A percentile compares a stretch with the other conserved stretches of the same genome.
phyloP scores from a whole-genome alignment of 2,113 vertebrate genomes.

The Taxidea taxus region DNA sequence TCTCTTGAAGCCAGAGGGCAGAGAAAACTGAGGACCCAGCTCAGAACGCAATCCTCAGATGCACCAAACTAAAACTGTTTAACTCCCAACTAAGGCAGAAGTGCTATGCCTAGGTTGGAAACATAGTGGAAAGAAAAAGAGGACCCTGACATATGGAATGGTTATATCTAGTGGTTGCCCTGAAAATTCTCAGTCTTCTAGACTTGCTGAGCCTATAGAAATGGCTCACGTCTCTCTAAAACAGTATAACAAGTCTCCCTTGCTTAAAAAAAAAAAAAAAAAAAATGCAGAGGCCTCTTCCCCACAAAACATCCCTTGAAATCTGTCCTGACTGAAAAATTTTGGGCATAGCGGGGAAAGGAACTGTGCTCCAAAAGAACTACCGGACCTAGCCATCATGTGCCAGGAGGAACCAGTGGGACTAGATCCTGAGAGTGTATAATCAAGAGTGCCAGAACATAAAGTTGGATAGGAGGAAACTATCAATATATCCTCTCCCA shows the following conservation, averaged over 20 bases:
- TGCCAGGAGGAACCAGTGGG: not conserved
- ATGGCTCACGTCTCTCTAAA: not conserved
- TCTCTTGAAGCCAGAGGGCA: not conserved
- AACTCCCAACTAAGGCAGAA: not conserved
- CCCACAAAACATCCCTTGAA: not conserved
- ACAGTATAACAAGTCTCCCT: not conserved
- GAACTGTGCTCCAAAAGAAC: not conserved
- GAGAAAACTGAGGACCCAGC: not conserved
- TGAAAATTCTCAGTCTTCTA: not conserved
- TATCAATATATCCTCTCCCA: not conserved
- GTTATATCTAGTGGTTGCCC: not conserved
- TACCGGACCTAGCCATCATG: not conserved
- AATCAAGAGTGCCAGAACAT: not conserved
- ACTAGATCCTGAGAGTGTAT: not conserved
- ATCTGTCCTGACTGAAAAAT: not conserved
- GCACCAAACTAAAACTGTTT: not conserved
- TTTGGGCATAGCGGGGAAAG: not conserved
- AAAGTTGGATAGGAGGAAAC: not conserved
- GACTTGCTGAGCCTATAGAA: not conserved
- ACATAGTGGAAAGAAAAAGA: not conserved
- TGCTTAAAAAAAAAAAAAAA: not conserved
- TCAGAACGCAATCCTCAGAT: not conserved
- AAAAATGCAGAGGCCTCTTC: not conserved
- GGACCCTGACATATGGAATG: not conserved
- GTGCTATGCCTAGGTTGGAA: not conserved